These are phyloP conservation scores for Coelopa frigida DNA, from an alignment of 1,140 invertebrate genomes.

Conservation along the genomic window DNA sequence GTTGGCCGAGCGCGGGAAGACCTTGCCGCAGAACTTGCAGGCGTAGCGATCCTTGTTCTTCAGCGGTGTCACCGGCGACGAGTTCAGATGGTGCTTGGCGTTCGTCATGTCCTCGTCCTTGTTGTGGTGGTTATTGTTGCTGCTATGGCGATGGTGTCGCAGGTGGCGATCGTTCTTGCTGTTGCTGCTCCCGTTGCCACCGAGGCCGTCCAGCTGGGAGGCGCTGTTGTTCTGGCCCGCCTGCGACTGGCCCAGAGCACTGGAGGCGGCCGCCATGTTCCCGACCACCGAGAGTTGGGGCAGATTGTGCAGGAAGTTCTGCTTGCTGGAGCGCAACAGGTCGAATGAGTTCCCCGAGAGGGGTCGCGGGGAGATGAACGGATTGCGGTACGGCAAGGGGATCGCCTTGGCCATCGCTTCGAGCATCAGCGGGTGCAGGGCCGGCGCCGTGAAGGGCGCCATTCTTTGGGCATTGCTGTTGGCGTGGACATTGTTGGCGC, in stretches of 20 bases:
- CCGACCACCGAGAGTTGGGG: constrained; percentile 15
- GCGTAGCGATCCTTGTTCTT: constrained; percentile 85
- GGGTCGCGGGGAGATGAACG: constrained; percentile 38
- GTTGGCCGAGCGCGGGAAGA: constrained; percentile 97
- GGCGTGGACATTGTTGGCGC: not conserved
- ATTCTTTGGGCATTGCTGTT: not conserved
- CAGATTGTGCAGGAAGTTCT: constrained; percentile 15
- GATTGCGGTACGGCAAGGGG: constrained; percentile 46
- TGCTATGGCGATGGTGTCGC: not conserved
- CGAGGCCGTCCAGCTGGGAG: not conserved
- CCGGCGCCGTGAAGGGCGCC: constrained; percentile 53
- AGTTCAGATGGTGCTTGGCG: constrained; percentile 7
- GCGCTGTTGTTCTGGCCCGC: constrained; percentile 16
- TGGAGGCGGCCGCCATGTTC: constrained; percentile 8
- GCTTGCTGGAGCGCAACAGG: constrained; percentile 42
- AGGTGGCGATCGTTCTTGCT: constrained; percentile 20
- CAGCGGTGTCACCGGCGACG: constrained; percentile 6
- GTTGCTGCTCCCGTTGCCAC: constrained; percentile 3
- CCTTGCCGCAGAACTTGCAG: constrained; percentile 97
- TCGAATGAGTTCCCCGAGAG: constrained; percentile 43
- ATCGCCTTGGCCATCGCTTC: constrained; percentile 63
- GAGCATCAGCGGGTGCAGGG: constrained; percentile 59
- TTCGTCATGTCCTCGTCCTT: constrained; percentile 20
- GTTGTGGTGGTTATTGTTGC: constrained; percentile 6
- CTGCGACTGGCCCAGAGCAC: too few relatives aligned